Base-by-base conservation (phyloP, 2,888 invertebrate species). In the Entomobrya multifasciata region DNA sequence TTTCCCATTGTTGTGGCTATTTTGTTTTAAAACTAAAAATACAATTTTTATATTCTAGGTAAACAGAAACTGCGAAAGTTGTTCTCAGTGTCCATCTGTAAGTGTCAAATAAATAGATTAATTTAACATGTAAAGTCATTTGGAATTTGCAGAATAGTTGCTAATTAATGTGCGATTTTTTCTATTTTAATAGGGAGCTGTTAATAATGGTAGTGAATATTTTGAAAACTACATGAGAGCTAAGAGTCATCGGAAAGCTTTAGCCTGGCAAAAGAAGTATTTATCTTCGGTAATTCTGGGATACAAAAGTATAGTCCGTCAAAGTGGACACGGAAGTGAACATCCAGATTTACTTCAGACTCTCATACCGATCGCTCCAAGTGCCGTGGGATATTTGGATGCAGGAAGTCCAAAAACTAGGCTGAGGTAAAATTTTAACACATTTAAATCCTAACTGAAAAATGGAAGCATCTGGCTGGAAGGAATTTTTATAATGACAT, bases 251-350 rank as follows among this genome's bases (percentile, higher is more conserved):
- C 95, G 96, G 86, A 97, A 97, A 92, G 96, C 97, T 15, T 93
- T 98, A 79, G 95, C 96, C 77, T 98, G 96, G 94, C 98, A 98
- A 93, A 98, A 98, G 93, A 94, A 96, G 22, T 98, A 97, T 92
- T 93, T 98, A 79, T 94, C 96, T 89, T 94, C 95, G 17, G 94
- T 96, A 86, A 92, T 96, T 62, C 93, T 92, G 88, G 94, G 94
- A 62, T 95, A 93, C 93, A 95, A 94, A 92, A 93, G 91, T 82
- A 72, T 90, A 47, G 55, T 90, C 2, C 70, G 70, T 11, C 81
- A 74, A 20, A 78, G 76, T 1, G 88, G 88, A 15, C 67, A 74
- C n/a, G 86, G 76, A 2, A 84, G 52, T 27, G 81, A 88, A n/a
- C 88, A 90, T 57, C 88, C 88, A 0, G 88, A 88, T 27, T 65